These are phyloP conservation scores for Tethya wilhelma DNA, from an alignment of 37 sponge, comb jelly and placozoan species.

Conservation along the genomic window DNA sequence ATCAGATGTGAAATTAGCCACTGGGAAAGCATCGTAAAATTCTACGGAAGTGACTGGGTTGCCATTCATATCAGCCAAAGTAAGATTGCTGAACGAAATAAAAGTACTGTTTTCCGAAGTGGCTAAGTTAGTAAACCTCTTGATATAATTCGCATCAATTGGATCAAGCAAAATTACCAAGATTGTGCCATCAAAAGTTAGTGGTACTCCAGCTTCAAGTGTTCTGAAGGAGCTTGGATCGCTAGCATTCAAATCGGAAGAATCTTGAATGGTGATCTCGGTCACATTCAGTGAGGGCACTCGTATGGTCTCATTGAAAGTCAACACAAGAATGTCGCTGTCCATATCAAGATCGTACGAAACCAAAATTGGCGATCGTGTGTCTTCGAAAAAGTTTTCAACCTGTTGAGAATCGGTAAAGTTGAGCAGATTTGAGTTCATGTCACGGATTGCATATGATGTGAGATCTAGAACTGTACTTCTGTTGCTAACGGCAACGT, in stretches of 20 bases:
- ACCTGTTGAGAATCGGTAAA: constrained; percentile 67
- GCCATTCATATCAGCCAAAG: constrained; percentile 72
- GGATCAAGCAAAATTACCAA: constrained; percentile 59
- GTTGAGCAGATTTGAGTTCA: constrained; percentile 82
- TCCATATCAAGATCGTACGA: constrained; percentile 75
- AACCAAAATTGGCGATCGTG: constrained; percentile 64
- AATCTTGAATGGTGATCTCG: constrained; percentile 70
- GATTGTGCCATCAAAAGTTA: constrained; percentile 57
- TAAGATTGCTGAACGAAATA: constrained; percentile 55
- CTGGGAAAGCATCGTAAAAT: constrained; percentile 27
- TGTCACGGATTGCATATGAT: constrained; percentile 63
- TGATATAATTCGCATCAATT: constrained; percentile 84
- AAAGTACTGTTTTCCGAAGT: constrained; percentile 71
- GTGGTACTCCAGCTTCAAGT: constrained; percentile 38
- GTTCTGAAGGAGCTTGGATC: constrained; percentile 1
- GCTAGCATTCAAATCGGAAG: constrained; percentile 1
- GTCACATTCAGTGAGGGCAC: constrained; percentile 50
- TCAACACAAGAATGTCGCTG: constrained; percentile 57
- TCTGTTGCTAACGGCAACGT: constrained; percentile 57
- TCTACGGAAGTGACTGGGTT: constrained; percentile 65
- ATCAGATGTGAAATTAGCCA: constrained; percentile 64
- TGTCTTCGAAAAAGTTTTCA: constrained; percentile 45
- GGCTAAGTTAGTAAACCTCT: constrained; percentile 73
- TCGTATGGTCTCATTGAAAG: constrained; percentile 81
- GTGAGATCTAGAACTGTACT: constrained; percentile 65